Conservation (phyloP, 2,888 invertebrate species). For the Dermolepida albohirtum region DNA sequence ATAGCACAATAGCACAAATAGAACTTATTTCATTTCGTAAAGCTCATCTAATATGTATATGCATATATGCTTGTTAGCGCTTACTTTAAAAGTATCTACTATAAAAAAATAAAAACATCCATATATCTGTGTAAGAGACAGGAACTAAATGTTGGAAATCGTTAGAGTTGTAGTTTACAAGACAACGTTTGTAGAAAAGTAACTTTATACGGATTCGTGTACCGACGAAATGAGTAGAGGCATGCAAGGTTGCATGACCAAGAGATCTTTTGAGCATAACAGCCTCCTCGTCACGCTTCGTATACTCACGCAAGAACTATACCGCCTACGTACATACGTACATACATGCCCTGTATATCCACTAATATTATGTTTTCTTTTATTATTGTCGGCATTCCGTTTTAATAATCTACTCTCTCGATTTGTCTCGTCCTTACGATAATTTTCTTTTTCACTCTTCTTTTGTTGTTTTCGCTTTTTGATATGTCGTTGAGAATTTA, state of each 20-base stretch:
- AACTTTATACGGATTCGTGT: too few relatives aligned
- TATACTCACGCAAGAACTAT: background rate
- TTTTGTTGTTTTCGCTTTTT: conserved; percentile 15
- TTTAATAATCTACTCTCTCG: conserved; percentile 6
- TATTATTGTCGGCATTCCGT: conserved; percentile 23
- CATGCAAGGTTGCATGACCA: conserved; percentile 24
- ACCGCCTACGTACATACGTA: background rate
- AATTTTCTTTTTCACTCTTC: conserved; percentile 3
- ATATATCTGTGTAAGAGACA: too few relatives aligned
- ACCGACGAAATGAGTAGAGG: background rate
- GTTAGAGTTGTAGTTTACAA: too few relatives aligned
- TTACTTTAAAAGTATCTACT: too few relatives aligned
- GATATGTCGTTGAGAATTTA: background rate
- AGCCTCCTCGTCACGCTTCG: conserved; percentile 28
- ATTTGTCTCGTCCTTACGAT: conserved; percentile 16
- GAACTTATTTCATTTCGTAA: too few relatives aligned
- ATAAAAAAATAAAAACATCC: too few relatives aligned
- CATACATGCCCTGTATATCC: conserved; percentile 13
- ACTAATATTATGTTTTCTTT: conserved; percentile 21
- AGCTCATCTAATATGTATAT: too few relatives aligned
- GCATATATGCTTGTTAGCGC: too few relatives aligned
- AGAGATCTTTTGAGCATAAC: conserved; percentile 17
- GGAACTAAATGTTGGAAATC: too few relatives aligned
- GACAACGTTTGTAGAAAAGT: too few relatives aligned
- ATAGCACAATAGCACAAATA: too few relatives aligned